A percentile compares a stretch with the other conserved stretches of the same genome.
Conservation (phyloP, 2,113 vertebrate genomes). For the Arenaria interpres region DNA sequence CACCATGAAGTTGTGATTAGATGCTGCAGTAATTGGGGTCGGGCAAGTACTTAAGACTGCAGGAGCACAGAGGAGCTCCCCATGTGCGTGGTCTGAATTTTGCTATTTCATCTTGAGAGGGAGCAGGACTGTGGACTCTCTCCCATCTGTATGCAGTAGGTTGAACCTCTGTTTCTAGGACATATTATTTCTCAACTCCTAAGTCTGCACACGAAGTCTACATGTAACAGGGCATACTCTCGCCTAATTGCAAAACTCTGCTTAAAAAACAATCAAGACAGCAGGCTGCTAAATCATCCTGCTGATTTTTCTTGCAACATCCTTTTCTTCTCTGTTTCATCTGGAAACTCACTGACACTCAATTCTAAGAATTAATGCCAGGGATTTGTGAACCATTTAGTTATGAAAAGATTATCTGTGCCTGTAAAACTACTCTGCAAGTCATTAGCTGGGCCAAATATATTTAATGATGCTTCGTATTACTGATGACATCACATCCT, state of each 20-base stretch:
- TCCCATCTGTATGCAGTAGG: neutral
- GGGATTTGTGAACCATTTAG: neutral
- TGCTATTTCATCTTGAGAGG: neutral
- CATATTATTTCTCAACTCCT: neutral
- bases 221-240: neutral
- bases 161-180: neutral
- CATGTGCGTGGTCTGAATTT: rapidly evolving
- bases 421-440: neutral
- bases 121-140: neutral
- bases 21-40: neutral
- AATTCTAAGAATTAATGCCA: neutral
- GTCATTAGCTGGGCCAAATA: neutral
- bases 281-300: neutral
- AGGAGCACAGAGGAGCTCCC: neutral
- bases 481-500: neutral
- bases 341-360: neutral
- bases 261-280: neutral
- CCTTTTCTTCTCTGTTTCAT: neutral
- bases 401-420: neutral
- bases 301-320: constrained; percentile 34
- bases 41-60: neutral
- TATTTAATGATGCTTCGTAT: neutral
- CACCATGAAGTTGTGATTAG: neutral
- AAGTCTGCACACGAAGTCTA: neutral
- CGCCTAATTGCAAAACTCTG: constrained; percentile 25